phyloP scores from a whole-genome alignment of 2,797 vertebrate species.

The Philypnodon macrostomus region DNA sequence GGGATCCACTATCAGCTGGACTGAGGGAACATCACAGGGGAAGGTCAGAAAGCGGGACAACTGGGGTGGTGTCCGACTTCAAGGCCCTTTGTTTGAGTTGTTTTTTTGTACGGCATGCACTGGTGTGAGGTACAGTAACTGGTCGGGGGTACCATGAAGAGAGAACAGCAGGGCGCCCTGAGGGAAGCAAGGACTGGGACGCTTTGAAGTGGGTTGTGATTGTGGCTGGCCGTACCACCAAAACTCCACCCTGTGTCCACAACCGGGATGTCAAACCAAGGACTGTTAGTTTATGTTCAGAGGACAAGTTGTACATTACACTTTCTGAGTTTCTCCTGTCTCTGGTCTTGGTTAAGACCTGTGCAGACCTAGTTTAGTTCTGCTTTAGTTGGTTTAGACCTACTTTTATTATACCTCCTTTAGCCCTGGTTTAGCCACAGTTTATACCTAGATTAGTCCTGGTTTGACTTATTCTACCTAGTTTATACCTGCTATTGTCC shows the following conservation, averaged over 20 bases:
- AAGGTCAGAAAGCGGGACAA: conserved; percentile 40
- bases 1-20: conserved; percentile 41
- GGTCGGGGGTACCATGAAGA: conserved; percentile 14
- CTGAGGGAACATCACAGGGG: conserved; percentile 34
- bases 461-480: no score
- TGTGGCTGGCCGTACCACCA: conserved; percentile 33
- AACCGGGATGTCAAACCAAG: no score
- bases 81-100: conserved; percentile 44
- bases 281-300: no score
- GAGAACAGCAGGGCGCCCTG: conserved; percentile 46
- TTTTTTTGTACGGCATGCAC: conserved; percentile 25
- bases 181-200: conserved; percentile 43
- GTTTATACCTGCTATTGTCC: no score
- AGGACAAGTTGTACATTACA: no score
- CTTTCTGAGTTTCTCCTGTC: no score
- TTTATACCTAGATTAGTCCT: no score
- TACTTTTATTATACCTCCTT: no score
- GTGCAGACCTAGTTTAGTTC: no score
- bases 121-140: conserved; percentile 28
- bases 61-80: conserved; percentile 61
- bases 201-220: conserved; percentile 59
- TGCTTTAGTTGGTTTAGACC: no score
- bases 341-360: no score
- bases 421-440: no score
- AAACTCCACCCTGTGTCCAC: conserved; percentile 43